Conservation (phyloP, 2,113 vertebrate genomes). For the Anolis carolinensis region DNA sequence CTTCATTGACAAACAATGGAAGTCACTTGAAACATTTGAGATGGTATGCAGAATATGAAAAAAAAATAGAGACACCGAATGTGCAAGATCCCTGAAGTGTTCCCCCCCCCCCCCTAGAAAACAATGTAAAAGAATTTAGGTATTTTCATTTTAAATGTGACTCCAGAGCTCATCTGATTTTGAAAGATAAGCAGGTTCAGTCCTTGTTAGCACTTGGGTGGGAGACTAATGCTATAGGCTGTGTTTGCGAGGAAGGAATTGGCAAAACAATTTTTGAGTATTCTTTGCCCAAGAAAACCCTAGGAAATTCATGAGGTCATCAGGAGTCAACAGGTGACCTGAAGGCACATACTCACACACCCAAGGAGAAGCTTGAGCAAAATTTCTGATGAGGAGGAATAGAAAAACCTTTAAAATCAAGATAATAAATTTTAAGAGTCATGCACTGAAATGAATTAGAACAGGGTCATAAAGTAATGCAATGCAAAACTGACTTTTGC, state of each 20-base stretch:
- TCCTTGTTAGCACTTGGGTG: too few species aligned
- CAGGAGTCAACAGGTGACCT: too few species aligned
- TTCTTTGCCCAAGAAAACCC: too few species aligned
- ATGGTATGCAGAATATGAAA: not conserved
- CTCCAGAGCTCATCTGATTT: too few species aligned
- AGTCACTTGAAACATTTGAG: not conserved
- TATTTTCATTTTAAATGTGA: not conserved
- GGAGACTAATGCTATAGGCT: too few species aligned
- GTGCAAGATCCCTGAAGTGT: not conserved
- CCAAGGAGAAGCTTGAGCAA: not conserved
- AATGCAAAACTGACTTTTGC: not conserved
- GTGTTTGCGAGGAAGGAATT: too few species aligned
- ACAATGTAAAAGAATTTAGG: not conserved
- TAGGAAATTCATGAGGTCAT: too few species aligned
- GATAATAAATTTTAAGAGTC: not conserved
- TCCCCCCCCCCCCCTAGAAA: not conserved
- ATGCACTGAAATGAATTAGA: not conserved
- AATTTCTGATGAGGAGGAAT: not conserved
- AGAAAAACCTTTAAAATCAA: too few species aligned
- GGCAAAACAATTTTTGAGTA: too few species aligned
- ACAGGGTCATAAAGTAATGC: not conserved
- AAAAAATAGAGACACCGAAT: not conserved
- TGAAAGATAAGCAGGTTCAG: too few species aligned
- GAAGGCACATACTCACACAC: too few species aligned
- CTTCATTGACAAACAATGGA: not conserved